Conservation (phyloP, 2,113 vertebrate species). For the Chloropsis cyanopogon region DNA sequence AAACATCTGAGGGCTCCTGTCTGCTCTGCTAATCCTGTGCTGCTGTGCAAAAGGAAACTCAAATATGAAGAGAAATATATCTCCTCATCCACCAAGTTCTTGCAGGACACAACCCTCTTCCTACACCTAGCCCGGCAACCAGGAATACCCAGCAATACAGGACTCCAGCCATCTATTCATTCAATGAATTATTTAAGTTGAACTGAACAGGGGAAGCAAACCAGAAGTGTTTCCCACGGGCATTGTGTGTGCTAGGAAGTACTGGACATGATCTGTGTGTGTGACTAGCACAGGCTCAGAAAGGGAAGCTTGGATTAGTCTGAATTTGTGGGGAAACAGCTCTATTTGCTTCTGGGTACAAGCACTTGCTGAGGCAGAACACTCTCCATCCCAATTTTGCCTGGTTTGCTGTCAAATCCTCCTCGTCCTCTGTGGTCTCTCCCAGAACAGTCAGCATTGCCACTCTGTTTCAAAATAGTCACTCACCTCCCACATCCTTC, state of each 20-base stretch:
- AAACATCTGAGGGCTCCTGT: background rate
- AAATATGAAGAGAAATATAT: background rate
- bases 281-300: background rate
- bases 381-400: accelerated
- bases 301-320: background rate
- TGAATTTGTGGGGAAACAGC: background rate
- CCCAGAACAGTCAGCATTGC: background rate
- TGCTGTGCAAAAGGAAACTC: background rate
- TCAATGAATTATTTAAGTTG: background rate
- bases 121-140: background rate
- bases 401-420: background rate
- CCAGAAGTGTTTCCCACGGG: background rate
- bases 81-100: background rate
- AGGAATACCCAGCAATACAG: background rate
- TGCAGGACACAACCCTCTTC: background rate
- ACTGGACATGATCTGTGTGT: background rate
- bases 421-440: background rate
- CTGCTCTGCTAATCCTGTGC: background rate
- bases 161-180: background rate
- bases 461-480: background rate
- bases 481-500: background rate
- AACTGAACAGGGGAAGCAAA: background rate
- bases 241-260: background rate
- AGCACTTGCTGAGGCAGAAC: background rate
- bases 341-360: background rate